Evolutionary conservation across 2,797 vertebrate species (phyloP), one percentile per base, ranked within the genome.

Genomic region (Sebastes melanostomus): DNA sequence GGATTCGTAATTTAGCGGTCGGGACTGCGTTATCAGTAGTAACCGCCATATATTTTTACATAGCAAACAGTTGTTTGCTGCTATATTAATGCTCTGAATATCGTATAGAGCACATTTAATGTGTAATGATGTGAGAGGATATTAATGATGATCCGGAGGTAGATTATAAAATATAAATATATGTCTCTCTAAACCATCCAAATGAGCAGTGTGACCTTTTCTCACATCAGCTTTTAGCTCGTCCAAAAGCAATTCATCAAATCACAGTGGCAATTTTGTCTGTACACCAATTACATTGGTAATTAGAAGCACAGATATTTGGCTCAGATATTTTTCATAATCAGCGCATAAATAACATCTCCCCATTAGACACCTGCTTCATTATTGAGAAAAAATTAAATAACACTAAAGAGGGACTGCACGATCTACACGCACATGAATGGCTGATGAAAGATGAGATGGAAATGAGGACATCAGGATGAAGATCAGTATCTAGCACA

Each of bases 271-370:
- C 65, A 84, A 77, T 77, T 88, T 73, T 67, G 52, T 55, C 69
- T 67, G 63, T 68, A 75, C 27, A 66, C 32, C 66, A 89, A 83
- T 89, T 83, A 83, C 38, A 76, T 42, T 66, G 61, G 20, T 81
- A 85, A 92, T 87, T 88, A 86, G 30, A 82, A 72, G 38, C 50
- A 72, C 27, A 65, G 75, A 82, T 86, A 81, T 88, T 56, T 74
- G 81, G 70, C 74, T 56, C 70, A 67, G 82, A 81, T 88, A 78
- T 84, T 76, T 82, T 83, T 78, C 42, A 88, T 84, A 83, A 87
- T 88, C 67, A 75, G 10, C 50, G 54, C 56, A 72, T 78, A 22
- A 86, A 84, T 83, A 87, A 85, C 68, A 82, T 75, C 73, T 77
- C 63, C 34, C 78, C 72, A 86, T 87, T 86, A 89, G 83, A 84